Base-by-base conservation (phyloP, 2,113 vertebrate genomes). In the Notothenia rossii region DNA sequence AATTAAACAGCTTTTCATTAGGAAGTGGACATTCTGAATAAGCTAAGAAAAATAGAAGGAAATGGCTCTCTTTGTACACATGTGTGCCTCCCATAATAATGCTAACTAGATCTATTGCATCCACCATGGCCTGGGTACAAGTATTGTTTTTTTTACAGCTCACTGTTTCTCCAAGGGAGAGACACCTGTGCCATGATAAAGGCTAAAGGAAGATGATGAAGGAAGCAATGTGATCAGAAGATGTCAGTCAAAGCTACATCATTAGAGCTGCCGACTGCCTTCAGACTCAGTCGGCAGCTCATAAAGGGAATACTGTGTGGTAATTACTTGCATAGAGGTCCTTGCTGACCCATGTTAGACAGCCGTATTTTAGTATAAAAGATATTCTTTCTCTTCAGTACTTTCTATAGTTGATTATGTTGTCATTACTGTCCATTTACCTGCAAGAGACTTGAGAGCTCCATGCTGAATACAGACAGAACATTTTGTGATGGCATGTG, bases 171-270 rank as follows among this genome's bases (percentile, higher is more conserved):
- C 40, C 2, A 51, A 79, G 53, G 10, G 49, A 82, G 46, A 33
- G 74, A 54, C 63, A 89, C 71, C 61, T 83, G 71, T 83, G 54
- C 15, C 20, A 82, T 81, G 70, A 46, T 51, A 50, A 78, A 71
- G 49, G 58, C 50, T 45, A 36, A 80, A 79, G 58, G 17, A 50
- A 80, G 78, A 70, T 73, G 58, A 68, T 67, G 62, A 73, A 55
- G 71, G 72, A 81, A 74, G 75, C 74, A 68, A n/a, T 61, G 63
- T 70, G 70, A 66, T 77, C 77, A 69, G 49, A 14, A 51, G 40
- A 29, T 79, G 67, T 71, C 17, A 48, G 56, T 72, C 49, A 90
- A 88, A 86, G 77, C 51, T 22, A 1, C 60, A 70, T 84, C 65
- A 83, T 86, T 83, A 89, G 66, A 77, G 76, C 61, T 2, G 7